These are phyloP conservation scores for Pungitius pungitius DNA, from an alignment of 2,113 vertebrate species.

Conservation along the genomic window DNA sequence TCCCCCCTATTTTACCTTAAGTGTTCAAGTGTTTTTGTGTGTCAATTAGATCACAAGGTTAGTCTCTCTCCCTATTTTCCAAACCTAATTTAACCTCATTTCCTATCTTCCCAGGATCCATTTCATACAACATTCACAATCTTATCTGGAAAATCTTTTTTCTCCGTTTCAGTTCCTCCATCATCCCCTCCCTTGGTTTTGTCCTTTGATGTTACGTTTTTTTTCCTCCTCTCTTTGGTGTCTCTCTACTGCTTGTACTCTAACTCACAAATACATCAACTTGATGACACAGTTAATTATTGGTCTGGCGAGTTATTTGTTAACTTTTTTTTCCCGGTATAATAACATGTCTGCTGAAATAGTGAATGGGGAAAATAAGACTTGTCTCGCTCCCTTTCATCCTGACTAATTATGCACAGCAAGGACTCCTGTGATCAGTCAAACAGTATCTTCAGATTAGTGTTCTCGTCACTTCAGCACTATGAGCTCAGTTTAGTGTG, in stretches of 20 bases:
- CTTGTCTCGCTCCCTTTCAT: slow-evolving; percentile 41
- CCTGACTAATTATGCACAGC: slow-evolving; percentile 48
- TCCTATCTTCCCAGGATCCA: slow-evolving; percentile 45
- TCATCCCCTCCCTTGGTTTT: not conserved
- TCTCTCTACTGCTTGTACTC: not conserved
- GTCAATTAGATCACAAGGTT: slow-evolving; percentile 20
- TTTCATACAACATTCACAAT: slow-evolving; percentile 34
- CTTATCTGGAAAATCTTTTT: slow-evolving; percentile 35
- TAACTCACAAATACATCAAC: not conserved
- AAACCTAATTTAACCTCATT: slow-evolving; percentile 37
- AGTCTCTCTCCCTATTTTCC: slow-evolving; percentile 19
- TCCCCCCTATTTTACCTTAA: slow-evolving; percentile 1
- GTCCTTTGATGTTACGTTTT: slow-evolving; percentile 4
- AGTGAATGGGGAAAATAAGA: slow-evolving; percentile 53
- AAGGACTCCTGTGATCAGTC: slow-evolving; percentile 55
- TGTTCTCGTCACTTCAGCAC: slow-evolving; percentile 28
- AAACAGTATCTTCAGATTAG: slow-evolving; percentile 31
- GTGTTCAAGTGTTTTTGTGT: slow-evolving; percentile 2
- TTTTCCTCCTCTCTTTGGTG: not conserved
- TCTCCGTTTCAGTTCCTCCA: not conserved
- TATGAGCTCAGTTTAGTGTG: slow-evolving; percentile 30
- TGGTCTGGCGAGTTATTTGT: slow-evolving; percentile 32
- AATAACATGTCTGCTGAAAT: slow-evolving; percentile 36
- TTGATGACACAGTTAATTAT: slow-evolving; percentile 14
- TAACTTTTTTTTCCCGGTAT: slow-evolving; percentile 45